Evolutionary conservation across 2,888 invertebrate species (phyloP), one percentile per base, ranked within the genome.

Genomic region (Leptopterna dolabrata): DNA sequence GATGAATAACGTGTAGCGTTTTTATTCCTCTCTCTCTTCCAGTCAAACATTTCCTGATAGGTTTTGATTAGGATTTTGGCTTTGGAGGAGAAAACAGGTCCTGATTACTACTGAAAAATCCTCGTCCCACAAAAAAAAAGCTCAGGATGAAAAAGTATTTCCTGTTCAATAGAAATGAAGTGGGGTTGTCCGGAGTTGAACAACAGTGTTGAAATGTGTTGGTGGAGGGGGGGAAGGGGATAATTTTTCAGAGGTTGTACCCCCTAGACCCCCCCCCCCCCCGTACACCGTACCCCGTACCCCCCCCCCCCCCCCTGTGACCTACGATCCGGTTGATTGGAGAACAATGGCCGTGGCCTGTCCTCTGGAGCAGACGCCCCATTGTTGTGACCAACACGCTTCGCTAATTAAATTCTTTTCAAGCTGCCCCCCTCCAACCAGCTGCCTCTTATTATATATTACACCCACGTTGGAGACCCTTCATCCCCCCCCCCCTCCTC

Each of bases 381-480:
- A 85, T 85, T 85, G 85, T 85, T 85, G 85, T 73, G 85, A 85
- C 85, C 85, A 85, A 85, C 85, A 85, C 73, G 85, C 73, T 76
- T 85, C 85, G 85, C 85, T 85, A 85, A 85, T 85, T 85, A 85
- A 85, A 85, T 85, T 85, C 85, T 85, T 85, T 85, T 85, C 85
- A 85, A 76, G 19, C 47, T 11, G 4, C 63, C 19, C 82, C 24
- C 43, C 19, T 19, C 43, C 45, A 45, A 1, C 51, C 43, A 16
- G 27, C 30, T 16, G n/a, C 73, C 85, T 85, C 85, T 85, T 85
- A 85, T 85, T 85, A 85, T 85, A 85, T 85, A 85, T 85, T 85
- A 76, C 85, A 73, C 43, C 85, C 85, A 29, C 85, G 85, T 85
- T 29, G 83, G 36, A 70, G 70, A 43, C 14, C 76, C 41, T 41